phyloP scores from a whole-genome alignment of 1,140 invertebrate genomes.

The Tetraneura akinire region DNA sequence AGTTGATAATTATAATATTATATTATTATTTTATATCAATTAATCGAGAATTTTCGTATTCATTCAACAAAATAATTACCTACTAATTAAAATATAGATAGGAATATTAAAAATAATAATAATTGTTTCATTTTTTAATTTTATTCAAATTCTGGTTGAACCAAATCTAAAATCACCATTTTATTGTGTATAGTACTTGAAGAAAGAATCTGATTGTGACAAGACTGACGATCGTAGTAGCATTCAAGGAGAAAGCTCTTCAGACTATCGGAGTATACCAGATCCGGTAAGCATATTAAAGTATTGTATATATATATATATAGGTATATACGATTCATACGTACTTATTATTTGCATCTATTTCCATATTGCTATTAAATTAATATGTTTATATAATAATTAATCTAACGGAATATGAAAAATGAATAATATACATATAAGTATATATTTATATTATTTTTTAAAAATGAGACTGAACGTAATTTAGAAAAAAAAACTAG shows the following conservation, averaged over 20 bases:
- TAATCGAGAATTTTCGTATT: no score
- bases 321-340: no score
- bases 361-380: background rate
- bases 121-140: background rate
- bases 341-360: background rate
- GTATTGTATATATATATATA: background rate
- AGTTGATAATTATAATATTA: no score
- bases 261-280: constrained; percentile 74
- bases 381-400: background rate
- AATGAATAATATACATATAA: constrained; percentile 8
- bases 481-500: constrained; percentile 4
- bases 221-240: constrained; percentile 71
- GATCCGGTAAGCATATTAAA: constrained; percentile 73
- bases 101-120: no score
- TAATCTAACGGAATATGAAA: background rate
- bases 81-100: no score
- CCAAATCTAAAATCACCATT: constrained; percentile 45
- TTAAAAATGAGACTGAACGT: constrained; percentile 20
- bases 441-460: background rate
- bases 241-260: constrained; percentile 68
- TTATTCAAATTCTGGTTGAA: background rate
- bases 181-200: constrained; percentile 71
- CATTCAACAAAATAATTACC: no score
- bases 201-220: constrained; percentile 86
- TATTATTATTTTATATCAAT: no score